These are phyloP conservation scores for Urocynchramus pylzowi DNA, from an alignment of 2,113 vertebrate species.

Conservation along the genomic window DNA sequence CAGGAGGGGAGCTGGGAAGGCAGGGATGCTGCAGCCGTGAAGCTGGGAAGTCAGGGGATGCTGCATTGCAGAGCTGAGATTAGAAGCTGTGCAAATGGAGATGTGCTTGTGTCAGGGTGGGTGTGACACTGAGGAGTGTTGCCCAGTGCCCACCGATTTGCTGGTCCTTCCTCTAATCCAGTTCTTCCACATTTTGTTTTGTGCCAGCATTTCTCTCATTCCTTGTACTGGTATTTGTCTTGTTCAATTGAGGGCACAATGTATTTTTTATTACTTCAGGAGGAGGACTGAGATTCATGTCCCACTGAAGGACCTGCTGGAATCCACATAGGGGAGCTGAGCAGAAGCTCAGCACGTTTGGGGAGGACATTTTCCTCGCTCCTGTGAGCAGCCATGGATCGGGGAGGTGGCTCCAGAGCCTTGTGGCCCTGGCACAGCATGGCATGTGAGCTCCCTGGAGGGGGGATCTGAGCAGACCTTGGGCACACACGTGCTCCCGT, in stretches of 20 bases:
- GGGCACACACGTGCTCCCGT: fast-evolving
- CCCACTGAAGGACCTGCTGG: background rate
- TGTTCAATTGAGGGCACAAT: background rate
- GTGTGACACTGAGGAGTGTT: background rate
- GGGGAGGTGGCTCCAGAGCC: background rate
- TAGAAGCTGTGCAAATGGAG: conserved; percentile 35
- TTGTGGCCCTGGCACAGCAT: fast-evolving
- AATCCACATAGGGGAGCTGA: background rate
- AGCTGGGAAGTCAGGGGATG: conserved; percentile 49
- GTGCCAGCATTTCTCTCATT: background rate
- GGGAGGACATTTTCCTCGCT: background rate
- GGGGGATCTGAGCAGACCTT: background rate
- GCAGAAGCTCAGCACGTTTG: fast-evolving
- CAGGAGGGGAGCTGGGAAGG: conserved; percentile 25
- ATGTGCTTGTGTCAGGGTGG: background rate
- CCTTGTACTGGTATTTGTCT: background rate
- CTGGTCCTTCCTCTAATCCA: background rate
- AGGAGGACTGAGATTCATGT: background rate
- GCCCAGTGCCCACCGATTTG: background rate
- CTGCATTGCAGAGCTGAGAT: conserved; percentile 63
- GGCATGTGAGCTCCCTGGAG: background rate
- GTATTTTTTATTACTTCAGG: conserved; percentile 11
- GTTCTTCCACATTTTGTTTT: background rate
- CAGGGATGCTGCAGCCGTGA: conserved; percentile 49
- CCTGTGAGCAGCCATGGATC: background rate